Conservation (phyloP, 1,140 invertebrate species). For the Drosophila oshimai region DNA sequence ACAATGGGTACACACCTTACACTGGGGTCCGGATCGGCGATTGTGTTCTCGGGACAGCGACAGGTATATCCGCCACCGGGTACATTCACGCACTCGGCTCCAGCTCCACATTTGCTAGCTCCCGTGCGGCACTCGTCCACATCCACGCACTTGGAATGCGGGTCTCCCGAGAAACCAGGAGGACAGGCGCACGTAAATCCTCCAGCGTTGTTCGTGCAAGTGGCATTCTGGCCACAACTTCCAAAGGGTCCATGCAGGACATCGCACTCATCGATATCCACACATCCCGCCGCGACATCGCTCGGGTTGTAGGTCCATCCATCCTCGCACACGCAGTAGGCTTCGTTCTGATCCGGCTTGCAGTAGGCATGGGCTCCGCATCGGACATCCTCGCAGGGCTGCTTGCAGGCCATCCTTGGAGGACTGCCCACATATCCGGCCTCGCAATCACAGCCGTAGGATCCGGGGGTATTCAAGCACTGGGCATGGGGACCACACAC, state of each 20-base stretch:
- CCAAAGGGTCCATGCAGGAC: constrained; percentile 88
- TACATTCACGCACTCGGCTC: constrained; percentile 91
- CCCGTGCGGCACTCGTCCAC: constrained; percentile 90
- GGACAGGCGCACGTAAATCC: constrained; percentile 90
- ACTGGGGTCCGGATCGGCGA: constrained; percentile 91
- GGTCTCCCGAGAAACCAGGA: constrained; percentile 91
- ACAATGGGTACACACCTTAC: constrained; percentile 91
- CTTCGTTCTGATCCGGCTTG: constrained; percentile 93
- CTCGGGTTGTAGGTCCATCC: constrained; percentile 96
- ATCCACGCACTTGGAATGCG: constrained; percentile 90
- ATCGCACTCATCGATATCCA: constrained; percentile 97
- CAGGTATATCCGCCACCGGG: constrained; percentile 92
- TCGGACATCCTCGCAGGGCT: constrained; percentile 94
- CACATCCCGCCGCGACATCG: constrained; percentile 93
- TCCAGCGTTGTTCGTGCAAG: constrained; percentile 92
- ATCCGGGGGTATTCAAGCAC: constrained; percentile 93
- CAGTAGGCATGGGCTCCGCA: constrained; percentile 95
- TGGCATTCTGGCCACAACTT: constrained; percentile 91
- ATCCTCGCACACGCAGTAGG: constrained; percentile 95
- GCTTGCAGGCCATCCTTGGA: constrained; percentile 91
- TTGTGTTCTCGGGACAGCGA: constrained; percentile 90
- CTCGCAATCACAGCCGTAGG: constrained; percentile 94
- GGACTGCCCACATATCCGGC: constrained; percentile 92
- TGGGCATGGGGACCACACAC: constrained; percentile 91
- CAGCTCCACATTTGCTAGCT: constrained; percentile 87